A percentile compares a stretch with the other conserved stretches of the same genome.
Evolutionary conservation across 92 coral and sea anemone genomes (phyloP).

Genomic region (Palythoa heliodiscus): DNA sequence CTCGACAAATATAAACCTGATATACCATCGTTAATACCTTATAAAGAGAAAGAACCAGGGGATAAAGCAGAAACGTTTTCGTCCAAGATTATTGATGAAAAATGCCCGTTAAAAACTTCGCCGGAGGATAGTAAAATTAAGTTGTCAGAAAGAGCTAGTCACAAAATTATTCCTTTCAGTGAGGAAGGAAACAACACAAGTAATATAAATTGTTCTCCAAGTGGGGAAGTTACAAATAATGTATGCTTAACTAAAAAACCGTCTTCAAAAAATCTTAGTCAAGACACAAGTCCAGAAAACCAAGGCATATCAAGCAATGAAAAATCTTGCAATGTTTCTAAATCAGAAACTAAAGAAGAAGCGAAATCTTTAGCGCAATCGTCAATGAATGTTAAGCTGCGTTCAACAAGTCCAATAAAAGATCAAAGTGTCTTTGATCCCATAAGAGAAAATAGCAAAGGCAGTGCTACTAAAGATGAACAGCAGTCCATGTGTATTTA

Average conservation of each 20-base stretch:
- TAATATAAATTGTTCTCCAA: neutral
- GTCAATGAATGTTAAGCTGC: neutral
- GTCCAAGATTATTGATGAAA: neutral
- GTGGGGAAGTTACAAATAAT: neutral
- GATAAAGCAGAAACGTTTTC: neutral
- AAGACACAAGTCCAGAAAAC: neutral
- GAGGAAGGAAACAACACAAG: neutral
- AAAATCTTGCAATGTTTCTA: neutral
- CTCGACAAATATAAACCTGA: slow-evolving; percentile 66
- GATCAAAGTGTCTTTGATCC: neutral
- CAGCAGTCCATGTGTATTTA: neutral
- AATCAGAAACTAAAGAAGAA: neutral
- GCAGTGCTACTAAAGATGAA: slow-evolving; percentile 2
- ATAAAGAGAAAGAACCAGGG: neutral
- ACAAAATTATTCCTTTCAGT: neutral
- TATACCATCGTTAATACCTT: neutral
- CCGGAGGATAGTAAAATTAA: neutral
- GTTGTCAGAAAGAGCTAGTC: neutral
- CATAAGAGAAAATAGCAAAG: slow-evolving; percentile 8
- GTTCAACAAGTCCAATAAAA: neutral
- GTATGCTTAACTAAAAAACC: neutral
- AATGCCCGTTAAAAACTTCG: neutral
- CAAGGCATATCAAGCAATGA: neutral
- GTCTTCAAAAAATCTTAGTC: slow-evolving; percentile 3
- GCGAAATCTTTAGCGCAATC: neutral